Evolutionary conservation across 2,797 vertebrate genomes (phyloP).

Genomic region (Menidia menidia): DNA sequence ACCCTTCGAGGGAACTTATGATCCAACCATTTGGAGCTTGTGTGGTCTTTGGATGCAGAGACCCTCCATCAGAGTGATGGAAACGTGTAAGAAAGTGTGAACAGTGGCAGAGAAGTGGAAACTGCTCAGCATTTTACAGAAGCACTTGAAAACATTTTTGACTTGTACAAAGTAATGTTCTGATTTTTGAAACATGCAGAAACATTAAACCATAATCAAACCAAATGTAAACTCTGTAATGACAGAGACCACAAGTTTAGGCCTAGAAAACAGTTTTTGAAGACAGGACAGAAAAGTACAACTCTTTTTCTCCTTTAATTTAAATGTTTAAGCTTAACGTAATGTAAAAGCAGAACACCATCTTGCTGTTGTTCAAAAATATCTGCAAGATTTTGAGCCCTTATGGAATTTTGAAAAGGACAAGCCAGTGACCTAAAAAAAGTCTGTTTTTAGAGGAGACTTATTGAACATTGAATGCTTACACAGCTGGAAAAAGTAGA

Average conservation of each 20-base stretch:
- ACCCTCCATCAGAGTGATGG: constrained; percentile 41
- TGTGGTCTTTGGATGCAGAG: constrained; percentile 66
- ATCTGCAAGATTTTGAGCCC: neutral
- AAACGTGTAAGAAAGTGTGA: constrained; percentile 24
- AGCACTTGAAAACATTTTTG: constrained; percentile 16
- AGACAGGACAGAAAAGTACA: too few relatives aligned
- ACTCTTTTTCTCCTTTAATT: too few relatives aligned
- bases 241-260: too few relatives aligned
- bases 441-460: constrained; percentile 25
- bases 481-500: constrained; percentile 66
- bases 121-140: constrained; percentile 24
- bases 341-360: too few relatives aligned
- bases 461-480: constrained; percentile 36
- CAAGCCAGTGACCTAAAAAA: constrained; percentile 12
- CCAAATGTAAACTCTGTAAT: too few relatives aligned
- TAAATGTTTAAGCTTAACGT: too few relatives aligned
- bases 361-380: neutral
- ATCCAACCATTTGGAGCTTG: constrained; percentile 42
- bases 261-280: neutral
- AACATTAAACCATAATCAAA: too few relatives aligned
- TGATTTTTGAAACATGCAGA: constrained; percentile 9
- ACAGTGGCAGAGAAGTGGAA: constrained; percentile 42
- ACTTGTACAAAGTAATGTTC: constrained; percentile 13
- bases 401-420: constrained; percentile 13
- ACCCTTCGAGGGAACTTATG: constrained; percentile 38